A percentile compares a stretch with the other conserved stretches of the same genome.
phyloP scores from a whole-genome alignment of 2,888 invertebrate genomes.

The Eilema sororculum region DNA sequence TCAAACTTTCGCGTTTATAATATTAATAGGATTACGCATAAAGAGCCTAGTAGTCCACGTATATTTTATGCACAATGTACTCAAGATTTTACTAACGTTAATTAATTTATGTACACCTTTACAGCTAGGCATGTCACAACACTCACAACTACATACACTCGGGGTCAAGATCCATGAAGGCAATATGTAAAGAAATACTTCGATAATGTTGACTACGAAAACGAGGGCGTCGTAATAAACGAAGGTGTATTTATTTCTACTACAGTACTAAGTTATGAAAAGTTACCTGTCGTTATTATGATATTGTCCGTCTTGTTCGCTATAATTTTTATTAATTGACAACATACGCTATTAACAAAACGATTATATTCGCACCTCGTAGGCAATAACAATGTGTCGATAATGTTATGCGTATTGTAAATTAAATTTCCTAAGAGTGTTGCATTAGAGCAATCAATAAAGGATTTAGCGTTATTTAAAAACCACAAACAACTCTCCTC shows the following conservation, averaged over 20 bases:
- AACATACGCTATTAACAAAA: neutral
- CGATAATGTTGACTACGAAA: neutral
- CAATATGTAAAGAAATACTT: neutral
- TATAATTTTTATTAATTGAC: neutral
- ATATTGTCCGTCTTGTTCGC: too few species aligned
- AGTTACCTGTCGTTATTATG: too few species aligned
- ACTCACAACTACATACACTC: neutral
- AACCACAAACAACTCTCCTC: neutral
- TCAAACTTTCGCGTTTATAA: too few species aligned
- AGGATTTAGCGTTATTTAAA: slow-evolving; percentile 6
- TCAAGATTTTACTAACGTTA: too few species aligned
- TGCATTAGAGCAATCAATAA: slow-evolving; percentile 5
- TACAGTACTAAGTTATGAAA: too few species aligned
- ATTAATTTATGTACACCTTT: too few species aligned
- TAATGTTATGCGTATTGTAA: neutral
- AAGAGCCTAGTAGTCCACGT: too few species aligned
- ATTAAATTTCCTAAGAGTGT: neutral
- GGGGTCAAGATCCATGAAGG: neutral
- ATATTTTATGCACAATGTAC: too few species aligned
- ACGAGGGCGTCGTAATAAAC: neutral
- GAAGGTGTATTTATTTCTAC: neutral
- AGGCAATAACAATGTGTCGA: neutral
- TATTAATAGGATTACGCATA: too few species aligned
- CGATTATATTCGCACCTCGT: neutral
- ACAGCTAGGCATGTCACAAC: neutral